Conservation (phyloP, 2,888 invertebrate species). For the Mactromeris polynyma region DNA sequence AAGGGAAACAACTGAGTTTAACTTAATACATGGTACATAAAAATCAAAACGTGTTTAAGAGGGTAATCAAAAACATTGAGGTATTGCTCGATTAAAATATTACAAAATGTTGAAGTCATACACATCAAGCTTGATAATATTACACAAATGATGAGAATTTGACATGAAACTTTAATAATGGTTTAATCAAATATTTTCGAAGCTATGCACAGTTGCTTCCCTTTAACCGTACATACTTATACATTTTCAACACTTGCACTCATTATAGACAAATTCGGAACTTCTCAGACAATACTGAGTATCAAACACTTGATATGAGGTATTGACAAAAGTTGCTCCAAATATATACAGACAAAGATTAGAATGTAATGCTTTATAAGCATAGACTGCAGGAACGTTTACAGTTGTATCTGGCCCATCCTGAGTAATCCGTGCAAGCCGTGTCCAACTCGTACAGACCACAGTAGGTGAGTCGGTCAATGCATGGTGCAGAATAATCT, state of each 20-base stretch:
- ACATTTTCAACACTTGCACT: not conserved
- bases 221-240: not conserved
- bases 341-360: not conserved
- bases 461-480: slow-evolving; percentile 57
- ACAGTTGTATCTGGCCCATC: slow-evolving; percentile 64
- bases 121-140: not conserved
- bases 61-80: not conserved
- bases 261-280: not conserved
- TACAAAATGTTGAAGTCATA: not conserved
- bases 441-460: slow-evolving; percentile 55
- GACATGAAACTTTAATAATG: not conserved
- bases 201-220: not conserved
- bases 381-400: slow-evolving; percentile 58
- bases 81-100: not conserved
- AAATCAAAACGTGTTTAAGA: not conserved
- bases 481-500: slow-evolving; percentile 54
- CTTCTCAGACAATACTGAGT: not conserved
- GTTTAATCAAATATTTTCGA: no score
- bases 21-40: not conserved
- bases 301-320: not conserved
- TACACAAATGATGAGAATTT: not conserved
- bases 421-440: slow-evolving; percentile 44
- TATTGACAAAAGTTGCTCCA: not conserved
- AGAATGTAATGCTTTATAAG: not conserved
- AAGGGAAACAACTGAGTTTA: not conserved